These are phyloP conservation scores for Junonia oenone DNA, from an alignment of 2,888 invertebrate genomes.

Conservation along the genomic window DNA sequence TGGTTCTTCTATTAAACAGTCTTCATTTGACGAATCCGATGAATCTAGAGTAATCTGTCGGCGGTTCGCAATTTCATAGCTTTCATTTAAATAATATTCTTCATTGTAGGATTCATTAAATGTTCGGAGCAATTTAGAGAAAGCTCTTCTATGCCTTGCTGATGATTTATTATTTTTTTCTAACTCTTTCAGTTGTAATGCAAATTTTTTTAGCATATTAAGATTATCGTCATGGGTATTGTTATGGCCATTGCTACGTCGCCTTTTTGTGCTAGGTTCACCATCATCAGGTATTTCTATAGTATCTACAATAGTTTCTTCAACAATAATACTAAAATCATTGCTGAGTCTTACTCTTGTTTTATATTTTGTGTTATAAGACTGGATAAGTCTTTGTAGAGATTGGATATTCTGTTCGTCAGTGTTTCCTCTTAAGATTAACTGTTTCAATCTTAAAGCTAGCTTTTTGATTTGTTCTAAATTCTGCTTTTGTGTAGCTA, in stretches of 20 bases:
- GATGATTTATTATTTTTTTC: slow-evolving; percentile 42
- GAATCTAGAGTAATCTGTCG: slow-evolving; percentile 50
- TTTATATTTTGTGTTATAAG: slow-evolving; percentile 54
- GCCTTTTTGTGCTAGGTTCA: slow-evolving; percentile 44
- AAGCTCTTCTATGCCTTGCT: slow-evolving; percentile 51
- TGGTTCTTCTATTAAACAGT: slow-evolving; percentile 44
- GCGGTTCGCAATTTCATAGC: slow-evolving; percentile 49
- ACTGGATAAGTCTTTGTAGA: slow-evolving; percentile 45
- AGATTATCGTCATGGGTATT: slow-evolving; percentile 46
- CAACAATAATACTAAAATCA: slow-evolving; percentile 43
- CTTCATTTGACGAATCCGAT: slow-evolving; percentile 51
- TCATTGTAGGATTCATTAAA: slow-evolving; percentile 60
- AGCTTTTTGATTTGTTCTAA: slow-evolving; percentile 45
- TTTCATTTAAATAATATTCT: slow-evolving; percentile 49
- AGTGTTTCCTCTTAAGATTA: slow-evolving; percentile 33
- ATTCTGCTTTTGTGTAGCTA: slow-evolving; percentile 35
- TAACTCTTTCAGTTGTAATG: slow-evolving; percentile 45
- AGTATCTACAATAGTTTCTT: slow-evolving; percentile 51
- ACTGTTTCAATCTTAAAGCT: slow-evolving; percentile 40
- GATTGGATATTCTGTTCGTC: slow-evolving; percentile 38
- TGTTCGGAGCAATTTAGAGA: slow-evolving; percentile 54
- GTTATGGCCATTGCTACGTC: slow-evolving; percentile 31
- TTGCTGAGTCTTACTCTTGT: slow-evolving; percentile 43
- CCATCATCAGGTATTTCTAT: slow-evolving; percentile 59
- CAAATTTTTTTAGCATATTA: slow-evolving; percentile 44